These are phyloP conservation scores for Danionella cerebrum DNA, from an alignment of 2,113 vertebrate genomes.

Conservation along the genomic window DNA sequence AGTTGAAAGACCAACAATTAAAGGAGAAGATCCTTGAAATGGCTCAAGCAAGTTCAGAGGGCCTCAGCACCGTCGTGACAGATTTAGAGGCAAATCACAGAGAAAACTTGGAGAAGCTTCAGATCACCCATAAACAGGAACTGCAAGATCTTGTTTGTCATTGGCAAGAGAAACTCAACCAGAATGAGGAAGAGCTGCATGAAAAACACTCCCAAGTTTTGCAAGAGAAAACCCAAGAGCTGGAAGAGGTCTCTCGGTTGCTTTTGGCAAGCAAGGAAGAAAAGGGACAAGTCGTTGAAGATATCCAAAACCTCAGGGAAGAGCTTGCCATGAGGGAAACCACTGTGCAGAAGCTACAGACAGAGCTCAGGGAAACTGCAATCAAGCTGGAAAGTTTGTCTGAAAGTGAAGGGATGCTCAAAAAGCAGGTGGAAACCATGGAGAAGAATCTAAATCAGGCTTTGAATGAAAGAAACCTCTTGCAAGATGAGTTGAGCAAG, in stretches of 20 bases:
- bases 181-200: constrained; percentile 70
- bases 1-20: constrained; percentile 78
- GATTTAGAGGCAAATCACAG: constrained; percentile 81
- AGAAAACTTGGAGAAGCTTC: constrained; percentile 73
- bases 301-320: constrained; percentile 67
- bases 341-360: constrained; percentile 72
- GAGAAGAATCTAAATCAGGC: constrained; percentile 70
- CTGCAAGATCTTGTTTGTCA: constrained; percentile 54
- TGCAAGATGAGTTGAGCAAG: constrained; percentile 67
- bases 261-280: constrained; percentile 60
- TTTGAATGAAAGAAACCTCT: constrained; percentile 62
- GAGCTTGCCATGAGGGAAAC: constrained; percentile 63
- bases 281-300: constrained; percentile 57
- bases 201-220: constrained; percentile 67
- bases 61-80: constrained; percentile 69
- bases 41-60: constrained; percentile 75
- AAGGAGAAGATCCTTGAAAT: constrained; percentile 81
- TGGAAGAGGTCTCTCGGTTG: constrained; percentile 66
- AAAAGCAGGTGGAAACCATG: constrained; percentile 67
- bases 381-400: constrained; percentile 60
- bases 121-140: constrained; percentile 60
- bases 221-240: constrained; percentile 74
- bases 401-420: constrained; percentile 62
- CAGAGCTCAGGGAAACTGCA: constrained; percentile 69
- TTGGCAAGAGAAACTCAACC: constrained; percentile 72